Conservation (phyloP, 2,888 invertebrate genomes). For the Galerucella pusilla region DNA sequence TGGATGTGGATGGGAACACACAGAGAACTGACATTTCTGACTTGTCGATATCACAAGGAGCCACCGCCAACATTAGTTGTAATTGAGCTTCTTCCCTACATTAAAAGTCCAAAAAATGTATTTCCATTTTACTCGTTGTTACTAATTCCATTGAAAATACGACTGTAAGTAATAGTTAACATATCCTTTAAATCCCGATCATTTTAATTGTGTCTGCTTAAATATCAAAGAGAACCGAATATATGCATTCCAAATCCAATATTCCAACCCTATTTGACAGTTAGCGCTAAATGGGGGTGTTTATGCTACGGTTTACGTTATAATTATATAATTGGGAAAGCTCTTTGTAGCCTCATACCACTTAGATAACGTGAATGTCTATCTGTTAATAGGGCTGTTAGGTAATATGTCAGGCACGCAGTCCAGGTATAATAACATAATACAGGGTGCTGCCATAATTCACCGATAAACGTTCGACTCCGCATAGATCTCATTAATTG, state of each 20-base stretch:
- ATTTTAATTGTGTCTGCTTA: neutral
- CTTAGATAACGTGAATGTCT: constrained; percentile 2
- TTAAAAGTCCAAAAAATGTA: neutral
- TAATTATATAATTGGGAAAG: constrained; percentile 10
- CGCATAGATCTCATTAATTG: too few species aligned
- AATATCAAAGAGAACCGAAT: constrained; percentile 4
- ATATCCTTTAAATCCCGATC: neutral
- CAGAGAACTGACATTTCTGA: constrained; percentile 60
- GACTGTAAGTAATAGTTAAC: too few species aligned
- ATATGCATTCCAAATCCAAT: constrained; percentile 6
- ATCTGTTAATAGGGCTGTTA: neutral
- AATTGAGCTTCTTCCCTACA: neutral
- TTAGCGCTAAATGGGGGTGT: constrained; percentile 6
- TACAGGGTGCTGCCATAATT: neutral
- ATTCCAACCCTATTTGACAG: constrained; percentile 3
- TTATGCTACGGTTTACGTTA: constrained; percentile 6
- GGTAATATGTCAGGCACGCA: neutral
- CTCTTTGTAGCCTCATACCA: constrained; percentile 1
- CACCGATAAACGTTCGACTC: too few species aligned
- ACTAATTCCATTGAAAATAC: too few species aligned
- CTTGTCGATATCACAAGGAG: constrained; percentile 59
- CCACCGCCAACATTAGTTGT: constrained; percentile 23
- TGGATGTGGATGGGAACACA: constrained; percentile 50
- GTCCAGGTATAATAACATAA: neutral
- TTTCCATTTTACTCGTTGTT: too few species aligned